Evolutionary conservation across 2,888 invertebrate genomes (phyloP).

Genomic region (Archaeoteleia sp.): DNA sequence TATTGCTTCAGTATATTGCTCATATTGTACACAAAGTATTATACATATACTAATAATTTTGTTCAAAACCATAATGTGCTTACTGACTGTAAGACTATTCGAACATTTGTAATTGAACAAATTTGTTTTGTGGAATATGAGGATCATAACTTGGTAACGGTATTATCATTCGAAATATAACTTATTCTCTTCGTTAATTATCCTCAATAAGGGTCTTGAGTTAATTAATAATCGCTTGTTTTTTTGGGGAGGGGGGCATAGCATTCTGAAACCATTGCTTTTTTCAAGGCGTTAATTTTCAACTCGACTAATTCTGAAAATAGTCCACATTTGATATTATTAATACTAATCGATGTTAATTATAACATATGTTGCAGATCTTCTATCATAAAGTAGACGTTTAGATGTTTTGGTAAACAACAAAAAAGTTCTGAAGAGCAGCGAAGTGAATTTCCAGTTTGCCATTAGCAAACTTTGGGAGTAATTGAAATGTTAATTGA

Average conservation of each 20-base stretch:
- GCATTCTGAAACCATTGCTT: constrained; percentile 2
- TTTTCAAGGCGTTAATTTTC: background rate
- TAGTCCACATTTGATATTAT: background rate
- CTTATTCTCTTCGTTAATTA: too few species aligned
- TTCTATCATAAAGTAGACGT: constrained; percentile 70
- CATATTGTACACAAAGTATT: too few species aligned
- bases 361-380: constrained; percentile 68
- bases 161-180: too few species aligned
- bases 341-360: background rate
- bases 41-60: too few species aligned
- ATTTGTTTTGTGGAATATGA: too few species aligned
- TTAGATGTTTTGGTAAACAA: constrained; percentile 61
- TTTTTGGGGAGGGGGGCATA: background rate
- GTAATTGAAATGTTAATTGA: constrained; percentile 64
- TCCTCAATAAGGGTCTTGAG: too few species aligned
- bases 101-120: too few species aligned
- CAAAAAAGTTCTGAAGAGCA: constrained; percentile 55
- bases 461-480: constrained; percentile 59
- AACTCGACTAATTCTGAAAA: background rate
- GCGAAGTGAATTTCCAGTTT: constrained; percentile 59
- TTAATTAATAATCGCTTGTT: background rate
- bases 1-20: too few species aligned
- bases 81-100: too few species aligned
- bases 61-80: too few species aligned
- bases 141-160: too few species aligned